These are phyloP conservation scores for Poeciliopsis turrubarensis DNA, from an alignment of 2,113 vertebrate genomes.

Conservation along the genomic window DNA sequence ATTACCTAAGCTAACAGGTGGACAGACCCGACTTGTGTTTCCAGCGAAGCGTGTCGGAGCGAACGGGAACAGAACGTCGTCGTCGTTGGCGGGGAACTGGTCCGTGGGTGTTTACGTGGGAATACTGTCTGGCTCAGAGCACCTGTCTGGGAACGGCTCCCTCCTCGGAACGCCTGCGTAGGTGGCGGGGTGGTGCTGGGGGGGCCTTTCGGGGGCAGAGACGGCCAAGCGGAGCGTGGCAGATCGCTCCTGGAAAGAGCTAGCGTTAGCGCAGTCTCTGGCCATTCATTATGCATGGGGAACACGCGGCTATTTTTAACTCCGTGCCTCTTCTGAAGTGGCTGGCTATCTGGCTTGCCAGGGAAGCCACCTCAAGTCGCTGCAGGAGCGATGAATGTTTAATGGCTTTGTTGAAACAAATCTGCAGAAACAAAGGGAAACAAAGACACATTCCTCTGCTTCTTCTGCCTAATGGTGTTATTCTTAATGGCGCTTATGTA, in stretches of 20 bases:
- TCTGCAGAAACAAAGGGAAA: constrained; percentile 66
- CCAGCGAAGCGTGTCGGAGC: constrained; percentile 71
- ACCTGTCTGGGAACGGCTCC: constrained; percentile 73
- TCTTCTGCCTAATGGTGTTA: constrained; percentile 48
- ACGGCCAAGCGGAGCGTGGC: constrained; percentile 71
- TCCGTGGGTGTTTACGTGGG: constrained; percentile 71
- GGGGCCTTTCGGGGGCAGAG: constrained; percentile 21
- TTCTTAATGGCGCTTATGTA: constrained; percentile 71
- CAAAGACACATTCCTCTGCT: constrained; percentile 35
- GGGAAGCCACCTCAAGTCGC: constrained; percentile 74
- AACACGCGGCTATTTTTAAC: constrained; percentile 75
- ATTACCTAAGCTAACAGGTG: constrained; percentile 78
- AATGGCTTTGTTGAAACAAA: constrained; percentile 74
- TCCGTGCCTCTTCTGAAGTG: constrained; percentile 55
- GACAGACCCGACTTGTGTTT: constrained; percentile 74
- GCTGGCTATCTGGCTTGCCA: constrained; percentile 64
- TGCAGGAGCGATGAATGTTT: constrained; percentile 75
- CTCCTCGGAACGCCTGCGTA: neutral
- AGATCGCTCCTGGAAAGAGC: constrained; percentile 77
- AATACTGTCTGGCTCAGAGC: constrained; percentile 77
- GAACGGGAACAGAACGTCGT: constrained; percentile 62
- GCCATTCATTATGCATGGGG: constrained; percentile 81
- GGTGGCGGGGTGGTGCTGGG: constrained; percentile 34
- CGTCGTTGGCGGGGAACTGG: constrained; percentile 70
- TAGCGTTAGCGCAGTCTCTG: constrained; percentile 67